Evolutionary conservation across 2,888 invertebrate genomes (phyloP), one percentile per base, ranked within the genome.

Genomic region (Troides aeacus): DNA sequence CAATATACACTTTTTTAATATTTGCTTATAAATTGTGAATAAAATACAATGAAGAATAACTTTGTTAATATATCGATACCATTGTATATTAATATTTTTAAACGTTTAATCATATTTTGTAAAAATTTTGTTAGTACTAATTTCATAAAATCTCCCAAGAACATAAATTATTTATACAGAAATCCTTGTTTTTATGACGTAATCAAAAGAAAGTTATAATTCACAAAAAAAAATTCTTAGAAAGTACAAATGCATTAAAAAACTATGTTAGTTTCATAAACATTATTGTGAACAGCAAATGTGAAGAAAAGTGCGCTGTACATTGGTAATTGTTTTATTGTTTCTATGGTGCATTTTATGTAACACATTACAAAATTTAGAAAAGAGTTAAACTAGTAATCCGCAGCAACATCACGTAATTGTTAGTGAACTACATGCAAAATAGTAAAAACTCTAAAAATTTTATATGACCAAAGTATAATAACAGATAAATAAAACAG

Each of bases 391-490:
- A 6, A 53, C 18, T n/a, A 5, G 6, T 1, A 53, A 0, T 50
- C 18, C 4, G 50, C 2, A n/a, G 15, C 53, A 53, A 53, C 23
- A 61, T 61, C 50, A 62, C 42, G 59, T 73, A 61, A 67, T 42
- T 62, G 56, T 69, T 61, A 69, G 24, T 42, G 2, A 64, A 68
- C 62, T 72, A 70, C 81, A 80, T 81, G 81, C 80, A 78, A 23
- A 58, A 46, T 46, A 46, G 12, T 46, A 10, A 46, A 46, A 15
- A 4, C 2, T 39, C 15, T 15, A 46, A 46, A 15, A 2, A 15
- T 12, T 46, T 46, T 17, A 15, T 1, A 46, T 46, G 15, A 46
- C 46, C 10, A 46, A 46, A 46, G 10, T 46, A 46, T 46, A 46
- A 46, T 17, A 46, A 46, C 15, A 46, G 1, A 15, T 46, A 12